These are phyloP conservation scores for Limenitis camilla DNA, from an alignment of 2,888 invertebrate species.

Conservation along the genomic window DNA sequence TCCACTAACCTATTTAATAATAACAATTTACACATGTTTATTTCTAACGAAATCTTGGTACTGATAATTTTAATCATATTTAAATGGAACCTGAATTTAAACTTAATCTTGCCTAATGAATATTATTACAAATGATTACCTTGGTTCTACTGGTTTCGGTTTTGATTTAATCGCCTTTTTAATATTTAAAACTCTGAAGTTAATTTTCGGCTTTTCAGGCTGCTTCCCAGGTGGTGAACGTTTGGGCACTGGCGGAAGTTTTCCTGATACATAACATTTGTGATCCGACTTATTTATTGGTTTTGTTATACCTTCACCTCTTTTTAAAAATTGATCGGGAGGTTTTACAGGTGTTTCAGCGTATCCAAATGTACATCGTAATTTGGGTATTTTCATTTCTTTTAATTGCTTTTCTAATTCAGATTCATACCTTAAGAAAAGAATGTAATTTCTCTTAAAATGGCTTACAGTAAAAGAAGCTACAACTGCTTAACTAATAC, in stretches of 20 bases:
- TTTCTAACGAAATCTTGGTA: no score
- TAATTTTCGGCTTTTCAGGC: slow-evolving; percentile 49
- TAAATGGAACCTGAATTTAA: no score
- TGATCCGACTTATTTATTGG: slow-evolving; percentile 55
- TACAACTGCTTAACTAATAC: no score
- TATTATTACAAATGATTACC: slow-evolving; percentile 32
- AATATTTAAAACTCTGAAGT: slow-evolving; percentile 77
- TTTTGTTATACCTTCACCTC: slow-evolving; percentile 70
- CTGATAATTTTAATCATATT: no score
- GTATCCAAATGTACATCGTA: slow-evolving; percentile 79
- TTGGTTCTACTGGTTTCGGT: slow-evolving; percentile 71
- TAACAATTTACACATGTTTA: no score
- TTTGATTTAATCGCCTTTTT: slow-evolving; percentile 69
- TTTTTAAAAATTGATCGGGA: slow-evolving; percentile 78
- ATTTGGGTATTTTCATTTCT: slow-evolving; percentile 55
- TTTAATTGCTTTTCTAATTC: slow-evolving; percentile 64
- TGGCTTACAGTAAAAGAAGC: no score
- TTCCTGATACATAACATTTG: slow-evolving; percentile 48
- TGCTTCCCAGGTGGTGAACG: slow-evolving; percentile 46
- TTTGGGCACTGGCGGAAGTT: slow-evolving; percentile 66
- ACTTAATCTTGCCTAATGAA: no score
- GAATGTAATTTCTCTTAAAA: background rate
- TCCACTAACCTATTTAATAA: slow-evolving; percentile 76
- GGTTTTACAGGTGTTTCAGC: slow-evolving; percentile 75
- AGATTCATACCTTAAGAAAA: slow-evolving; percentile 61